A percentile compares a stretch with the other conserved stretches of the same genome.
phyloP scores from a whole-genome alignment of 2,797 vertebrate species.

The Glossophaga mutica region DNA sequence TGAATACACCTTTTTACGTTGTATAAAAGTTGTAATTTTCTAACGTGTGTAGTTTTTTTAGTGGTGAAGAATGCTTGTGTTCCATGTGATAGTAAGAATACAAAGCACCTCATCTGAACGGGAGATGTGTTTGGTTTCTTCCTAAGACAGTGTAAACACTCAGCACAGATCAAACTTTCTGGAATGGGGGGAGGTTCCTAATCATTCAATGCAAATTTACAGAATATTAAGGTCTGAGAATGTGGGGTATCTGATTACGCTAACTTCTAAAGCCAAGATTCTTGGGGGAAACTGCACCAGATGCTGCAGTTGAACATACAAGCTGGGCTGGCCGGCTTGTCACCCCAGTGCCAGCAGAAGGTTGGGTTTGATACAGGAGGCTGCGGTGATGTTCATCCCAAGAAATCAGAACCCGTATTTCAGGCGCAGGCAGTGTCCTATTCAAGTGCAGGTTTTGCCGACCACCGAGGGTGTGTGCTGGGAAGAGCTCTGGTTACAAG shows the following conservation, averaged over 20 bases:
- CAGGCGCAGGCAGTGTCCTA: background rate
- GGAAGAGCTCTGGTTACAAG: background rate
- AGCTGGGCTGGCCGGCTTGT: too few species aligned
- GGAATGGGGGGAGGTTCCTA: background rate
- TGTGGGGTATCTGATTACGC: background rate
- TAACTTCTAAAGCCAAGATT: background rate
- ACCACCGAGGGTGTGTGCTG: background rate
- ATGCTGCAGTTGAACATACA: background rate
- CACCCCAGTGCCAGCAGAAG: background rate
- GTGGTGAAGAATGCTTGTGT: slow-evolving; percentile 8
- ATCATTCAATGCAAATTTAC: background rate
- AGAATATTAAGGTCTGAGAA: background rate
- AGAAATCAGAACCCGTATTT: background rate
- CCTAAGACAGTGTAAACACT: background rate
- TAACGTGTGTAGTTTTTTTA: slow-evolving; percentile 58
- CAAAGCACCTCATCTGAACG: background rate
- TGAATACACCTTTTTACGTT: slow-evolving; percentile 79
- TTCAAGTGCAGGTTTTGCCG: background rate
- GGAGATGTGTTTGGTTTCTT: background rate
- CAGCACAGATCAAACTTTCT: background rate
- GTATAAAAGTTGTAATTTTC: slow-evolving; percentile 79
- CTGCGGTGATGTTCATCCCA: background rate
- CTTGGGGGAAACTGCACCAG: background rate
- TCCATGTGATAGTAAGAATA: background rate
- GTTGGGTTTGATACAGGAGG: background rate